A percentile compares a stretch with the other conserved stretches of the same genome.
These are phyloP conservation scores for Lagopus muta DNA, from an alignment of 2,113 vertebrate species.

Conservation along the genomic window DNA sequence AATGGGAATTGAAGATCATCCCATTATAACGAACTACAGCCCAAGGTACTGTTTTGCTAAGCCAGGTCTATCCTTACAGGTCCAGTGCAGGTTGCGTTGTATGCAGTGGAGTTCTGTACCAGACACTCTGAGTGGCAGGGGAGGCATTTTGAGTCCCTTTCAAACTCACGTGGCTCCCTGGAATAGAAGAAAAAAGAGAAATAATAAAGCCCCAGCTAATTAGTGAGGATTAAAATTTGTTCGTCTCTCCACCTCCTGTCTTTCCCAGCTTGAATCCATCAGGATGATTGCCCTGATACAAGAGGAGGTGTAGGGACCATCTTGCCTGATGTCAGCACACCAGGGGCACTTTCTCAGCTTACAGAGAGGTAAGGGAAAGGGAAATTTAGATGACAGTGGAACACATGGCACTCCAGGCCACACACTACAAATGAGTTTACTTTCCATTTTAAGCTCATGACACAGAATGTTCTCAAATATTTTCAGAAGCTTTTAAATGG, in stretches of 20 bases:
- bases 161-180: slow-evolving; percentile 83
- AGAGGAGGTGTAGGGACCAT: not conserved
- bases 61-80: slow-evolving; percentile 76
- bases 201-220: not conserved
- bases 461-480: not conserved
- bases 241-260: not conserved
- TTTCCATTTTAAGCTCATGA: not conserved
- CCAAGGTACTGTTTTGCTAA: not conserved
- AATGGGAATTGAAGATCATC: not conserved
- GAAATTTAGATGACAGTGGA: not conserved
- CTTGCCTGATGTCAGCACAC: not conserved
- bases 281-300: not conserved
- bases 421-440: not conserved
- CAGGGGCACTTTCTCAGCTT: not conserved
- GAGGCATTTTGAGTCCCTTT: slow-evolving; percentile 78
- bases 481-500: not conserved
- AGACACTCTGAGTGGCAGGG: slow-evolving; percentile 85
- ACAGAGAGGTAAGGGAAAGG: not conserved
- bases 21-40: not conserved
- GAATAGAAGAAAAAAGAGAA: not conserved
- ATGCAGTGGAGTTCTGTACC: slow-evolving; percentile 58
- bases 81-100: slow-evolving; percentile 78
- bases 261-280: not conserved
- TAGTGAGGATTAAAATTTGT: accelerated
- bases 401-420: not conserved